Percentiles rank a stretch among this genome's conserved stretches.
Evolutionary conservation across 2,797 vertebrate species (phyloP).

Genomic region (Sebastes oblongus): DNA sequence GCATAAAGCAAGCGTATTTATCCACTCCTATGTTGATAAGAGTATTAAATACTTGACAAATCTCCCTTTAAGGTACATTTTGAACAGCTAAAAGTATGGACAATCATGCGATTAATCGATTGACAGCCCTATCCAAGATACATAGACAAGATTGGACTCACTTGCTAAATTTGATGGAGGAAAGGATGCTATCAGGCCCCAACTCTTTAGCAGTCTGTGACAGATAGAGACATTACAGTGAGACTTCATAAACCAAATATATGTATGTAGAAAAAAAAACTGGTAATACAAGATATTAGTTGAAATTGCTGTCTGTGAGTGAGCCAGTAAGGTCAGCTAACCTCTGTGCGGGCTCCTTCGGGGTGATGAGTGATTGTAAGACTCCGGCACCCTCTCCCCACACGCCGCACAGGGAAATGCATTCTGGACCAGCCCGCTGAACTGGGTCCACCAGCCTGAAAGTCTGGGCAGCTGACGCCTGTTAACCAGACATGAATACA

Average conservation of each 20-base stretch:
- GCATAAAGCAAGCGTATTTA: no score
- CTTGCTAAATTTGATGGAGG: conserved; percentile 81
- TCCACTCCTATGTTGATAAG: no score
- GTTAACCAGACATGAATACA: conserved; percentile 59
- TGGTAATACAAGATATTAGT: neutral
- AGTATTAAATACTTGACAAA: no score
- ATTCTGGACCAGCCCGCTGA: conserved; percentile 50
- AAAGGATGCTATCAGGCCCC: conserved; percentile 65
- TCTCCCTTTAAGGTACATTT: no score
- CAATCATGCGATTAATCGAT: no score
- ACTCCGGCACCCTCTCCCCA: conserved; percentile 50
- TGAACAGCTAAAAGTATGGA: no score
- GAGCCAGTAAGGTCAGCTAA: conserved; percentile 34
- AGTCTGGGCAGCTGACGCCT: conserved; percentile 79
- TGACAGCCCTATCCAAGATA: neutral
- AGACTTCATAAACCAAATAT: neutral
- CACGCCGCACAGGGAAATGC: conserved; percentile 52
- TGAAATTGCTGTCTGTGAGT: neutral
- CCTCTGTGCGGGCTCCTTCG: conserved; percentile 62
- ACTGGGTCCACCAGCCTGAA: conserved; percentile 52
- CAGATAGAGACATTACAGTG: conserved; percentile 31
- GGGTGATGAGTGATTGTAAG: conserved; percentile 26
- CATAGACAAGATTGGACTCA: conserved; percentile 49
- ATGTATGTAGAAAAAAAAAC: neutral
- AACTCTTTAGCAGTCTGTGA: conserved; percentile 69